A percentile compares a stretch with the other conserved stretches of the same genome.
phyloP scores from a whole-genome alignment of 2,113 vertebrate species.

The Marmota monax region DNA sequence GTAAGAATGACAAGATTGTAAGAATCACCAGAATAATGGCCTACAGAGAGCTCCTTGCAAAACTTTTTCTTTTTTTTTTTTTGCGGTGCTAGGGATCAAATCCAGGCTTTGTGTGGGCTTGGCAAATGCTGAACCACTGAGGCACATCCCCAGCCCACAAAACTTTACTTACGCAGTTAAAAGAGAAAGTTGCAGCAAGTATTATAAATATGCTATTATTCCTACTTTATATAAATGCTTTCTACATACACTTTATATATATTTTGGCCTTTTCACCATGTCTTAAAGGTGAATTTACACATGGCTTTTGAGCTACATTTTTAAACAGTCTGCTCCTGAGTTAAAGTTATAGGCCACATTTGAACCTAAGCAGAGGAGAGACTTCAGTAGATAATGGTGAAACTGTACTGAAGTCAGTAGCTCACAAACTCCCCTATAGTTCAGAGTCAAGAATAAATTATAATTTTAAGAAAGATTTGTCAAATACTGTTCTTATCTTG shows the following conservation, averaged over 20 bases:
- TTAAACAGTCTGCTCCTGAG: background rate
- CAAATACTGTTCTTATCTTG: background rate
- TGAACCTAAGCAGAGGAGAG: too few relatives aligned
- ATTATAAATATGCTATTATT: background rate
- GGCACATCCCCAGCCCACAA: too few relatives aligned
- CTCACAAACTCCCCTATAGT: background rate
- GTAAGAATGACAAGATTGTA: background rate
- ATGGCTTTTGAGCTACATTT: background rate
- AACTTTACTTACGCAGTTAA: background rate
- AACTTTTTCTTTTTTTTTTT: background rate
- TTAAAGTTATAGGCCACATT: too few relatives aligned
- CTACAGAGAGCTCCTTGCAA: background rate
- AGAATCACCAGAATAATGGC: background rate
- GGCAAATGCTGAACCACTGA: too few relatives aligned
- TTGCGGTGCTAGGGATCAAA: too few relatives aligned
- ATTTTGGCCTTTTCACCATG: background rate
- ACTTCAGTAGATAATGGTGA: background rate
- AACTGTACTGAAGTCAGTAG: background rate
- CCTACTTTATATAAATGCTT: background rate
- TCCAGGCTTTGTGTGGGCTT: too few relatives aligned
- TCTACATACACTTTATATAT: background rate
- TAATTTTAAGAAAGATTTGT: background rate
- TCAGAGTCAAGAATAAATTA: background rate
- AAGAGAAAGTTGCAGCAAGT: background rate
- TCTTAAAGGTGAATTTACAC: conserved; percentile 44